Percentiles rank a stretch among this genome's conserved stretches.
Conservation (phyloP, 2,888 invertebrate species). For the Luperina nickerlii region DNA sequence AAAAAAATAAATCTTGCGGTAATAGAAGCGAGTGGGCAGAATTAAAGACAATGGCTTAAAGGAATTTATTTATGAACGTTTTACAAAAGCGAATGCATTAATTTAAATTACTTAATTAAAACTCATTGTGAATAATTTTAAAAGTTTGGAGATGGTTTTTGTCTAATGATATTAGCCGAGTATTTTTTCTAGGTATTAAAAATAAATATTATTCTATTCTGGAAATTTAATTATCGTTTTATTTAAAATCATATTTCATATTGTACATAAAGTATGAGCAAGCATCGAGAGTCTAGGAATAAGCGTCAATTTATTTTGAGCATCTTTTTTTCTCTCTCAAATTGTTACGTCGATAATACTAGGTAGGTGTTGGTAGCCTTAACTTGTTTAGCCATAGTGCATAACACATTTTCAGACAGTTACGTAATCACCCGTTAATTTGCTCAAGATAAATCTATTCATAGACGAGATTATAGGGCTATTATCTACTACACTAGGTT, state of each 20-base stretch:
- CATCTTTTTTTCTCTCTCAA: slow-evolving; percentile 30
- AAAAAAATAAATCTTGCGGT: background rate
- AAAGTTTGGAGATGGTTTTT: background rate
- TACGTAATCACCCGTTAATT: slow-evolving; percentile 67
- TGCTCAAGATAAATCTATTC: slow-evolving; percentile 57
- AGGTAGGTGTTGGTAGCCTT: slow-evolving; percentile 39
- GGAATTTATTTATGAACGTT: slow-evolving; percentile 32
- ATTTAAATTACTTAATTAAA: slow-evolving; percentile 45
- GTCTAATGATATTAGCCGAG: background rate
- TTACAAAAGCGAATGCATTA: slow-evolving; percentile 30
- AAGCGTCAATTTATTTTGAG: slow-evolving; percentile 7
- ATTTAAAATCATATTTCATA: background rate
- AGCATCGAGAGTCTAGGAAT: background rate
- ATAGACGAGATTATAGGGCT: slow-evolving; percentile 42
- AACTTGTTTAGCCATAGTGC: slow-evolving; percentile 59
- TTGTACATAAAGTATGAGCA: background rate
- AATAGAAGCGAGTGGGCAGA: background rate
- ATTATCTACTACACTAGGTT: slow-evolving; percentile 22
- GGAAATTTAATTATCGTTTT: background rate
- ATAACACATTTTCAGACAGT: slow-evolving; percentile 71
- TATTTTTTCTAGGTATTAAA: background rate
- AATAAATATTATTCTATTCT: background rate
- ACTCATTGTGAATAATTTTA: slow-evolving; percentile 2
- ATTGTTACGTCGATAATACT: slow-evolving; percentile 13
- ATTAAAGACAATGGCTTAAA: slow-evolving; percentile 7